These are phyloP conservation scores for Nothura maculosa DNA, from an alignment of 2,797 vertebrate genomes.

Conservation along the genomic window DNA sequence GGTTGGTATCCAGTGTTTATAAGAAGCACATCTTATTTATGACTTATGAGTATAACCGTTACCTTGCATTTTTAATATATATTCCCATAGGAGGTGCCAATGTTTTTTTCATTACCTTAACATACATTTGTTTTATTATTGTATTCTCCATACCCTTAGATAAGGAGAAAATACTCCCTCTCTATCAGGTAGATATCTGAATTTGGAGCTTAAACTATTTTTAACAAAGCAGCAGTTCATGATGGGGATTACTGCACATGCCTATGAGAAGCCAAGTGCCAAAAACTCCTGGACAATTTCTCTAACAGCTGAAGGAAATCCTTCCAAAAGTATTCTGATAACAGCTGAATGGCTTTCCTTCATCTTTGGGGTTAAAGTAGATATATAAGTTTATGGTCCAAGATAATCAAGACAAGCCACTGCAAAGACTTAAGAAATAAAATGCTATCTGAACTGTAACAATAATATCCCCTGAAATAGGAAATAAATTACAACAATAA, in stretches of 20 bases:
- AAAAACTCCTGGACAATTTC: conserved; percentile 29
- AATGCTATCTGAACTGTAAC: background rate
- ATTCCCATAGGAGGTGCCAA: background rate
- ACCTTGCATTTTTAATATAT: background rate
- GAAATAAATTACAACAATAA: background rate
- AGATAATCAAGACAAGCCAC: background rate
- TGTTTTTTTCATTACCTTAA: background rate
- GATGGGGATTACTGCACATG: background rate
- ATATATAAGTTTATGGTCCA: background rate
- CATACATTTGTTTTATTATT: background rate
- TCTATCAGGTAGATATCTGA: background rate
- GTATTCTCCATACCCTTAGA: background rate
- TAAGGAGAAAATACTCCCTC: background rate
- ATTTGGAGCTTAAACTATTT: conserved; percentile 24
- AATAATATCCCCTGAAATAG: background rate
- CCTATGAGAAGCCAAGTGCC: conserved; percentile 4
- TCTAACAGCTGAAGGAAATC: conserved; percentile 26
- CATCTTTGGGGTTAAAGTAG: background rate
- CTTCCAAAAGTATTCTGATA: background rate
- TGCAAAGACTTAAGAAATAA: background rate
- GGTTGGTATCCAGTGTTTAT: background rate
- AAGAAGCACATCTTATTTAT: background rate
- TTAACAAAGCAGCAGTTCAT: conserved; percentile 13
- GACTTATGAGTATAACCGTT: background rate
- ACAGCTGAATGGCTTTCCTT: conserved; percentile 18